Evolutionary conservation across 2,888 invertebrate genomes (phyloP), one percentile per base, ranked within the genome.

Genomic region (Asteroscopus sphinx): DNA sequence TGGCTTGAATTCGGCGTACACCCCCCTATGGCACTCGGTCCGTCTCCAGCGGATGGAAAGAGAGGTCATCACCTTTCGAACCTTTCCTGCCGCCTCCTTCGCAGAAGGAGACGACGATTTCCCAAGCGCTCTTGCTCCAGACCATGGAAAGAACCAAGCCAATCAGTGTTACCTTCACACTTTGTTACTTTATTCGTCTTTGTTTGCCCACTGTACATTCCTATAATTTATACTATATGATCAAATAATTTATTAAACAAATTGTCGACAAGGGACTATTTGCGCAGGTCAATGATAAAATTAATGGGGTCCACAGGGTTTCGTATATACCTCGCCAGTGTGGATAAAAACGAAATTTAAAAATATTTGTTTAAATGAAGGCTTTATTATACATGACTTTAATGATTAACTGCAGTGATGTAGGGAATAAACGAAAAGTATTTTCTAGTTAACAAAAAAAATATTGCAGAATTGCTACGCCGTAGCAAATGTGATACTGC

Each of bases 291-390:
- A 72, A 49, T 75, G 65, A 74, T 68, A 66, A 64, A 69, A 68
- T 76, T 75, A 77, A 76, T 77, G 76, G 52, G 35, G 13, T 54
- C 73, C 63, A 47, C 48, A 37, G 66, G 52, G 70, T 28, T 70
- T 64, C 44, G 15, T 58, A 64, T 70, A 65, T 21, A 32, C 54
- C 47, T 32, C 39, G 11, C 12, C 7, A 28, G 46, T 46, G 25
- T 13, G 36, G 11, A 36, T 55, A 70, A 70, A 70, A 64, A 70
- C 40, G 33, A 58, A 30, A 52, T 70, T 42, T 41, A 52, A 32
- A 46, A 36, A 52, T 45, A 44, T 45, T 48, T 28, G 42, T 28
- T 51, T 33, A 46, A 67, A 51, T 26, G 2, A 9, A 45, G 17
- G 64, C 17, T 46, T 69, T 45, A 41, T 69, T 45, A 41, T 45